Base-by-base conservation (phyloP, 2,888 invertebrate genomes). In the Calameuta filiformis region DNA sequence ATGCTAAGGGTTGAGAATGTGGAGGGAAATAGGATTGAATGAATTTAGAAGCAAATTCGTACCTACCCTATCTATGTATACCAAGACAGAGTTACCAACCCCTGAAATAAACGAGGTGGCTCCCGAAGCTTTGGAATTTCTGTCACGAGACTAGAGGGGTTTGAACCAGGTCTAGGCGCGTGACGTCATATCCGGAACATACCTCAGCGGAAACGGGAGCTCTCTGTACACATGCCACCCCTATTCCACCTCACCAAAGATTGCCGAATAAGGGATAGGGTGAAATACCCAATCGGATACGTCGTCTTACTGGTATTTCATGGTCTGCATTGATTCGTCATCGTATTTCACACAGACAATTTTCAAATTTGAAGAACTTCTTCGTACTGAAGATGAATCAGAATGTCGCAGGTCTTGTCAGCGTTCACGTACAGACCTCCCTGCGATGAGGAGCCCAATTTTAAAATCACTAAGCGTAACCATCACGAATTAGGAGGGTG, bases 261-360 rank as follows among this genome's bases (percentile, higher is more conserved):
- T 56, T 56, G 23, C 23, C 56, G 56, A 56, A 56, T 56, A 56
- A 56, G 56, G 56, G 56, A 56, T 23, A 56, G 56, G 56, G 2
- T 23, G 56, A 56, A 23, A 56, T 56, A 56, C 56, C 9, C 56
- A 9, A 56, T 56, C 9, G 23, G 23, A 56, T 56, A 56, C 56
- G 9, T 56, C 56, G 9, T 2, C 56, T 23, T 56, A 56, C 76
- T 74, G 81, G 77, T 82, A 81, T 84, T 83, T 80, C 33, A 71
- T 76, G n/a, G 79, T 80, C 80, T 76, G 84, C 86, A 87, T 89
- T 88, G 88, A 88, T 89, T 89, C 87, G 84, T 84, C 86, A 87
- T 88, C 85, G 82, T 81, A 83, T 86, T 85, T 83, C 75, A 79
- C 83, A 23, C 76, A 75, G 74, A 82, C 84, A 89, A 88, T 88